phyloP scores from a whole-genome alignment of 2,113 vertebrate genomes.

The Tiliqua scincoides region DNA sequence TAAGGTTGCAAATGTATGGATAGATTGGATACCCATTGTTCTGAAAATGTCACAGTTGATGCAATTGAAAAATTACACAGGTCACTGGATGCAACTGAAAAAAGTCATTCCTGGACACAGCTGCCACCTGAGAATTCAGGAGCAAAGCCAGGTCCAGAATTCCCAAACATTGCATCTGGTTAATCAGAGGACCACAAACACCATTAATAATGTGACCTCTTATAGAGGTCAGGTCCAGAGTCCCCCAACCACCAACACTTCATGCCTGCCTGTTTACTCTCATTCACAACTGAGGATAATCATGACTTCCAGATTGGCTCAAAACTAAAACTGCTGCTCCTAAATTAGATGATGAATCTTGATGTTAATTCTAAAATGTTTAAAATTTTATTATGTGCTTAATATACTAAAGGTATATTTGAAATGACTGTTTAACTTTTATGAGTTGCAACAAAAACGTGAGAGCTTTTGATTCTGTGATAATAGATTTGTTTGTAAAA shows the following conservation, averaged over 20 bases:
- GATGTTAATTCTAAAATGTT: background rate
- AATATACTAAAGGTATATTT: background rate
- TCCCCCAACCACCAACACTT: background rate
- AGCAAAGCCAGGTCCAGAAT: background rate
- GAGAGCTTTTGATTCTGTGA: conserved; percentile 7
- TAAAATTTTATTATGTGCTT: background rate
- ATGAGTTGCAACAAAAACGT: background rate
- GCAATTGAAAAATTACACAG: too few species aligned
- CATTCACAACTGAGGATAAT: background rate
- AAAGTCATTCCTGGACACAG: background rate
- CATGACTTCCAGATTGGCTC: background rate
- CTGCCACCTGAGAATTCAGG: background rate
- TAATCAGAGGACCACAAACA: background rate
- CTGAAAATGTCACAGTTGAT: background rate
- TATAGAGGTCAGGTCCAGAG: background rate
- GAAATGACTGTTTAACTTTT: background rate
- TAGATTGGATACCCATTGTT: background rate
- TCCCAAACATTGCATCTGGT: background rate
- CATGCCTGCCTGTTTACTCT: background rate
- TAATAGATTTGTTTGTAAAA: background rate
- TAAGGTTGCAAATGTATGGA: background rate
- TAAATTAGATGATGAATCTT: background rate
- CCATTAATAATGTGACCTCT: background rate
- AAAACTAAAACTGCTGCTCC: background rate
- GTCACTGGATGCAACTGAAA: background rate